Conservation (phyloP, 1,140 invertebrate genomes). For the Magallana ariakensis region DNA sequence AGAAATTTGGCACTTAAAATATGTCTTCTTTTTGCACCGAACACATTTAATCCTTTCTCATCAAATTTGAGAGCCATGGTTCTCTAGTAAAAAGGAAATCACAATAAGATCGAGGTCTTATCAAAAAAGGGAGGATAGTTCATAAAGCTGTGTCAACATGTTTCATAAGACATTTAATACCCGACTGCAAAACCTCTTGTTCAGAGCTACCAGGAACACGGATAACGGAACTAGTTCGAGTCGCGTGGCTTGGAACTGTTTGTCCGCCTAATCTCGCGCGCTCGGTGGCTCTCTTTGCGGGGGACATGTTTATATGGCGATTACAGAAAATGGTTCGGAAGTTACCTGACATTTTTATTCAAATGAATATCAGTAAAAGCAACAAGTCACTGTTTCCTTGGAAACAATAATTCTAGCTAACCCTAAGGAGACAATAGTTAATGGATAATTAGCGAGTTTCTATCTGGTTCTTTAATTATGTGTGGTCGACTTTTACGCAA, state of each 20-base stretch:
- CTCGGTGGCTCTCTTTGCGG: not conserved
- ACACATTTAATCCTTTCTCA: not conserved
- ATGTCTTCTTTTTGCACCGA: not conserved
- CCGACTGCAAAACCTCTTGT: not conserved
- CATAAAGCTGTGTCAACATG: constrained; percentile 7
- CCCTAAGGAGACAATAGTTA: not conserved
- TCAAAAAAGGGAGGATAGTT: not conserved
- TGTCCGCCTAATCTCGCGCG: not conserved
- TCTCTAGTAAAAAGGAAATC: not conserved
- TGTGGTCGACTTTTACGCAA: not conserved
- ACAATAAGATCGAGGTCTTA: not conserved
- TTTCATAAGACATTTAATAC: constrained; percentile 21
- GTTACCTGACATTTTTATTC: not conserved
- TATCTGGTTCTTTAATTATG: not conserved
- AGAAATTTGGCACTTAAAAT: not conserved
- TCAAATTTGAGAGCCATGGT: constrained; percentile 14
- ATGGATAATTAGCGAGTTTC: not conserved
- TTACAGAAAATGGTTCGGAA: constrained; percentile 22
- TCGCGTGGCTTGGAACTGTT: not conserved
- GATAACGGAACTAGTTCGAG: not conserved
- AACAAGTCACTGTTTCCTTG: not conserved
- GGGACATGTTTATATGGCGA: constrained; percentile 25
- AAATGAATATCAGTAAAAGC: constrained; percentile 6
- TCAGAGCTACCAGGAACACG: not conserved
- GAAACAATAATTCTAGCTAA: not conserved